Conservation (phyloP, 2,888 invertebrate species). For the Agriopis marginaria region DNA sequence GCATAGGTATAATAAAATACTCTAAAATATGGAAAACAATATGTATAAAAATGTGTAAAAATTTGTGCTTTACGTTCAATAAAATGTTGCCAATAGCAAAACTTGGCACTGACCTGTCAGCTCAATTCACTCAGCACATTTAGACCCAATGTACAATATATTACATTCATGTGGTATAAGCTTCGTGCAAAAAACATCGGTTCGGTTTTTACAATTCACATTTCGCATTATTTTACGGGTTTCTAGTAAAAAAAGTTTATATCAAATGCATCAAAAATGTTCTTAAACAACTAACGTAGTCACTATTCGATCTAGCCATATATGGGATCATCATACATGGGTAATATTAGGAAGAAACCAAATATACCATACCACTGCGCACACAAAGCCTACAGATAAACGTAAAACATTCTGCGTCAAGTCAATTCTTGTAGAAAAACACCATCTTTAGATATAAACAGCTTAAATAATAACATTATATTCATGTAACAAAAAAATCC, state of each 20-base stretch:
- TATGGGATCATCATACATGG: conserved; percentile 77
- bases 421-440: conserved; percentile 80
- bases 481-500: conserved; percentile 83
- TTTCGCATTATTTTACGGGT: conserved; percentile 78
- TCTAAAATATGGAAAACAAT: conserved; percentile 80
- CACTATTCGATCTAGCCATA: conserved; percentile 76
- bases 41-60: conserved; percentile 57
- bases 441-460: conserved; percentile 81
- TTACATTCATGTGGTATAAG: conserved; percentile 83
- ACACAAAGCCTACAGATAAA: conserved; percentile 79
- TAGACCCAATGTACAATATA: conserved; percentile 86
- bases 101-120: conserved; percentile 82
- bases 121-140: conserved; percentile 84
- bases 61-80: conserved; percentile 71
- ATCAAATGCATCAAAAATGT: conserved; percentile 87
- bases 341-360: conserved; percentile 79
- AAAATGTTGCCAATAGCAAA: conserved; percentile 83
- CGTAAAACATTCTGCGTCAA: conserved; percentile 77
- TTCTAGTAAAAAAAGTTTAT: conserved; percentile 86
- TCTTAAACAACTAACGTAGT: conserved; percentile 86
- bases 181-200: conserved; percentile 82
- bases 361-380: conserved; percentile 80
- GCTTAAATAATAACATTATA: conserved; percentile 84
- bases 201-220: conserved; percentile 81
- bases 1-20: conserved; percentile 78